Conservation (phyloP, 2,888 invertebrate species). For the Drosophila pseudotalamancana region DNA sequence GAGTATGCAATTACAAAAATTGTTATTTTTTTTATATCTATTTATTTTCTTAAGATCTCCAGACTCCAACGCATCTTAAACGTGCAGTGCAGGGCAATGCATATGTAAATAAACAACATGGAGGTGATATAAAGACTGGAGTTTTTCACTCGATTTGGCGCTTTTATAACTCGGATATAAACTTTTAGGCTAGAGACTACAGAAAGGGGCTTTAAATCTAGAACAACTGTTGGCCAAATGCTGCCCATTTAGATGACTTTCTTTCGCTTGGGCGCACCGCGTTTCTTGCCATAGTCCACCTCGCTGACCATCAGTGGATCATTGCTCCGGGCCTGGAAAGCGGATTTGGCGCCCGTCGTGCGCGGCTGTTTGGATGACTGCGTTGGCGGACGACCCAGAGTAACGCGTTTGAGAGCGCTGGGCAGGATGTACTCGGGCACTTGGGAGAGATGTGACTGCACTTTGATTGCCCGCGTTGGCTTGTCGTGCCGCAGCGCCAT, state of each 20-base stretch:
- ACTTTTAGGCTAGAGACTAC: conserved; percentile 1
- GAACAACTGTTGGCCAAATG: not conserved
- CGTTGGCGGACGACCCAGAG: conserved; percentile 56
- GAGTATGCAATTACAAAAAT: no score
- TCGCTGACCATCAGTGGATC: conserved; percentile 83
- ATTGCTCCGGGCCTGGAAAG: conserved; percentile 78
- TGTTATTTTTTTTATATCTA: no score
- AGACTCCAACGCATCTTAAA: no score
- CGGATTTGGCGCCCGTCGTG: conserved; percentile 75
- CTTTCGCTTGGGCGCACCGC: conserved; percentile 29
- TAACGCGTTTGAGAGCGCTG: conserved; percentile 88
- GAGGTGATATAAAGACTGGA: not conserved
- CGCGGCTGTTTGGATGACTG: conserved; percentile 43
- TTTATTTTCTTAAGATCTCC: no score
- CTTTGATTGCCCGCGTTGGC: conserved; percentile 92
- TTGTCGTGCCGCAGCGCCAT: conserved; percentile 94
- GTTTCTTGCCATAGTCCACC: conserved; percentile 81
- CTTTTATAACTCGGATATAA: conserved; percentile 2
- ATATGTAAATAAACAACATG: not conserved
- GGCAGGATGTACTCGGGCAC: conserved; percentile 97
- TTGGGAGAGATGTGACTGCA: conserved; percentile 93
- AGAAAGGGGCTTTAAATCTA: not conserved
- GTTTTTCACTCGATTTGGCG: not conserved
- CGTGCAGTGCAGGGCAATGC: not conserved
- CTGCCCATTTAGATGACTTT: conserved; percentile 17